A percentile compares a stretch with the other conserved stretches of the same genome.
Evolutionary conservation across 2,888 invertebrate genomes (phyloP).

Genomic region (Noctua janthe): DNA sequence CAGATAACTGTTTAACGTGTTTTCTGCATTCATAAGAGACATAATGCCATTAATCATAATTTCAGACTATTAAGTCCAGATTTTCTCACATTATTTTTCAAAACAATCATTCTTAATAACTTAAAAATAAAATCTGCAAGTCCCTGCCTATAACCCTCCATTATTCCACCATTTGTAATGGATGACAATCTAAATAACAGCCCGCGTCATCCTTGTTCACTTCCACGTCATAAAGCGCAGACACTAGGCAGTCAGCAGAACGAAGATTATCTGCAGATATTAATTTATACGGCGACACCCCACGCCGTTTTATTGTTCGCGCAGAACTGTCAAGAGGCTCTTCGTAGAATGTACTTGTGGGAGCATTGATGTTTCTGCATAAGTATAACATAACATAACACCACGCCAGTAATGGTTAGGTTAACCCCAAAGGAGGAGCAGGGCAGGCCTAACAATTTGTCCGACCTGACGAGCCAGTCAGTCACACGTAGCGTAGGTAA

Average conservation of each 20-base stretch:
- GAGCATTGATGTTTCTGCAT: background rate
- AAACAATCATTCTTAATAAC: background rate
- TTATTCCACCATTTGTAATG: background rate
- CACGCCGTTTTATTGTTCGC: conserved; percentile 27
- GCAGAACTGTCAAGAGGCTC: conserved; percentile 16
- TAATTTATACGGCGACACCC: conserved; percentile 58
- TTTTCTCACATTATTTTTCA: background rate
- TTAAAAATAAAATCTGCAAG: background rate
- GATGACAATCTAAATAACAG: background rate
- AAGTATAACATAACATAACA: background rate
- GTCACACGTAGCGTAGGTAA: too few relatives aligned
- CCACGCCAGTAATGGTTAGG: too few relatives aligned
- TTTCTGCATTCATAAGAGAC: background rate
- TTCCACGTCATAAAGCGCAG: conserved; percentile 62
- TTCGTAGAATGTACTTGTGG: conserved; percentile 1
- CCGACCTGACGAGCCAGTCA: background rate
- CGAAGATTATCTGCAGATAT: conserved; percentile 55
- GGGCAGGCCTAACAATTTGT: background rate
- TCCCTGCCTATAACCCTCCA: background rate
- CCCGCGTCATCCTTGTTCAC: conserved; percentile 15
- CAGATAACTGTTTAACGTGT: background rate
- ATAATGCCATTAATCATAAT: background rate
- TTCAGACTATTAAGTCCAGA: background rate
- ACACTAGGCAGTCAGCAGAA: conserved; percentile 46
- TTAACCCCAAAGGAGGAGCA: too few relatives aligned